phyloP scores from a whole-genome alignment of 2,797 vertebrate genomes.

The Aeoliscus strigatus region DNA sequence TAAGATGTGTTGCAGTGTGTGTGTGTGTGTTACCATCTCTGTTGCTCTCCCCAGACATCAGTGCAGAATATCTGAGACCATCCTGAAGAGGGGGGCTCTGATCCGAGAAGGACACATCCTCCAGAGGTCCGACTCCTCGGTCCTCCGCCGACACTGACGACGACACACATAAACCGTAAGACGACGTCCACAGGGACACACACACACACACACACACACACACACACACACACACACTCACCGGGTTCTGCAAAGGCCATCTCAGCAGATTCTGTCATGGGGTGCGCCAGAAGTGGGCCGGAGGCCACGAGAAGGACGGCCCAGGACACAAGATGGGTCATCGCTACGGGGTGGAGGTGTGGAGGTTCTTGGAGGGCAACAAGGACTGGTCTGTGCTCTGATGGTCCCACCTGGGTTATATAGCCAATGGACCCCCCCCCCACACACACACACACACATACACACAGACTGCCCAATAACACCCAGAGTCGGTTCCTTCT shows the following conservation, averaged over 20 bases:
- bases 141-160: constrained; percentile 67
- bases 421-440: constrained; percentile 21
- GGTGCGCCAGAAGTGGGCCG: constrained; percentile 68
- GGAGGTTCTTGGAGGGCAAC: constrained; percentile 36
- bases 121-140: constrained; percentile 44
- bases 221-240: constrained; percentile 55
- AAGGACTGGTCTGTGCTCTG: constrained; percentile 37
- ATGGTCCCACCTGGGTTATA: constrained; percentile 53
- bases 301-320: constrained; percentile 65
- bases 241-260: constrained; percentile 70
- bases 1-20: neutral
- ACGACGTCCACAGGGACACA: neutral
- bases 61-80: constrained; percentile 59
- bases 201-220: constrained; percentile 8
- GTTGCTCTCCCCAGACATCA: constrained; percentile 62
- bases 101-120: constrained; percentile 65
- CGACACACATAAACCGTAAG: constrained; percentile 2
- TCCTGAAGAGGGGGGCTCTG: constrained; percentile 64
- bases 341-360: constrained; percentile 37
- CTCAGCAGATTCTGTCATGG: constrained; percentile 72
- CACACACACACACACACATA: constrained; percentile 8
- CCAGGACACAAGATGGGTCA: constrained; percentile 71
- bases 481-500: constrained; percentile 25
- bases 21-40: constrained; percentile 60
- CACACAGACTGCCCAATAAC: constrained; percentile 17